Conservation (phyloP, 2,888 invertebrate genomes). For the Phortica okadai region DNA sequence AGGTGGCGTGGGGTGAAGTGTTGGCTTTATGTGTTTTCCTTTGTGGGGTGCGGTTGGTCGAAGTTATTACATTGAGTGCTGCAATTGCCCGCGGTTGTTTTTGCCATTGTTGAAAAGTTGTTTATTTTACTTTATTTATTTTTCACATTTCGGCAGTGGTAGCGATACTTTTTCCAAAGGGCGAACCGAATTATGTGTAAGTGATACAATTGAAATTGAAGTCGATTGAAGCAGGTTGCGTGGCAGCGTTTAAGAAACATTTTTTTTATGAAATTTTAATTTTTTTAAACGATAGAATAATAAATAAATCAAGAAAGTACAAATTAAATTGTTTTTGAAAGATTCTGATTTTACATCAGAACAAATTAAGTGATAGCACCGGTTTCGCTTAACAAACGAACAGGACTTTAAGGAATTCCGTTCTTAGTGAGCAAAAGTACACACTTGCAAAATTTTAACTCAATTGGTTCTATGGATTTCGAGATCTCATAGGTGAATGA, state of each 20-base stretch:
- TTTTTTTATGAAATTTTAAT: not conserved
- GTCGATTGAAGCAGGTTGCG: not conserved
- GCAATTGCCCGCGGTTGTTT: constrained; percentile 11
- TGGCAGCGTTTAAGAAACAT: not conserved
- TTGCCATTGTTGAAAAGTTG: constrained; percentile 6
- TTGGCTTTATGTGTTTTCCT: not conserved
- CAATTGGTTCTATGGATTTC: too few species aligned
- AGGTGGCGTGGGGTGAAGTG: not conserved
- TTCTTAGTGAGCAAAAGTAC: too few species aligned
- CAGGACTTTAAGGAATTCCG: too few species aligned
- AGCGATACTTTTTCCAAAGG: not conserved
- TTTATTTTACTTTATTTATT: constrained; percentile 15
- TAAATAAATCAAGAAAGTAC: too few species aligned
- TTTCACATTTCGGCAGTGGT: not conserved
- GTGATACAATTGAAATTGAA: not conserved
- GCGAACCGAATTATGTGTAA: not conserved
- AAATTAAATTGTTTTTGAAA: too few species aligned
- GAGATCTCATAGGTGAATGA: too few species aligned
- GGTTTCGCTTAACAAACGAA: too few species aligned
- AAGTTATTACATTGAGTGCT: constrained; percentile 27
- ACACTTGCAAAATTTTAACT: too few species aligned
- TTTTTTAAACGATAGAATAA: not conserved
- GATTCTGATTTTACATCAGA: too few species aligned
- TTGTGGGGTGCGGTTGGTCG: constrained; percentile 6
- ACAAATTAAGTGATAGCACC: too few species aligned